phyloP scores from a whole-genome alignment of 2,113 vertebrate genomes.

The Rhinoptilus africanus region DNA sequence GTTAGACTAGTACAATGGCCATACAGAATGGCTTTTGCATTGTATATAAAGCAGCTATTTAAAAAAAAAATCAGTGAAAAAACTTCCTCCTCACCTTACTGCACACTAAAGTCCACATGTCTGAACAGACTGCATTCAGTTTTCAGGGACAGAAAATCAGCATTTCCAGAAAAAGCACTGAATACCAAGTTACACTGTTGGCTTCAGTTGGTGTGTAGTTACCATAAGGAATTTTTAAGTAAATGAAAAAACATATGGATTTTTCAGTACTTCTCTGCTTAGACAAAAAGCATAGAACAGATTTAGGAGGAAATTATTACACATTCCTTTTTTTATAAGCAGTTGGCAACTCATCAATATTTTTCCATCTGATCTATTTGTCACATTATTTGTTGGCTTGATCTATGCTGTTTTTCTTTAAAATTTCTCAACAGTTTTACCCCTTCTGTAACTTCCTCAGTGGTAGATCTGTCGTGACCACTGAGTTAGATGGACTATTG shows the following conservation, averaged over 20 bases:
- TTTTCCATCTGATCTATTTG: background rate
- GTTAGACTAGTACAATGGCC: background rate
- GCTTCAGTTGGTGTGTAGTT: background rate
- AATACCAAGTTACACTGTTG: background rate
- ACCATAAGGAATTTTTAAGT: background rate
- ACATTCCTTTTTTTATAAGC: background rate
- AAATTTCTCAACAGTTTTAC: background rate
- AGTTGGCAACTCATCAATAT: background rate
- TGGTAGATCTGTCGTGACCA: background rate
- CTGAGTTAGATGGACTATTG: background rate
- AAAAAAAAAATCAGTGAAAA: background rate
- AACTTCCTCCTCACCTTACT: background rate
- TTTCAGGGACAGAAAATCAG: background rate
- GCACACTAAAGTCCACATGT: background rate
- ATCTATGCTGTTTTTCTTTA: background rate
- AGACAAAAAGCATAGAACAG: background rate
- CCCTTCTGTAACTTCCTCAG: background rate
- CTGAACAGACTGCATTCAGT: background rate
- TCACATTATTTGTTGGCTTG: background rate
- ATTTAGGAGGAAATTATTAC: background rate
- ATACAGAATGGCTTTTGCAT: background rate
- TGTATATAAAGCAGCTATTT: background rate
- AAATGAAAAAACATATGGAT: background rate
- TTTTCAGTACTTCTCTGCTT: background rate
- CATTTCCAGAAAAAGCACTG: background rate